phyloP scores from a whole-genome alignment of 2,888 invertebrate genomes.

The Orchestes rusci region DNA sequence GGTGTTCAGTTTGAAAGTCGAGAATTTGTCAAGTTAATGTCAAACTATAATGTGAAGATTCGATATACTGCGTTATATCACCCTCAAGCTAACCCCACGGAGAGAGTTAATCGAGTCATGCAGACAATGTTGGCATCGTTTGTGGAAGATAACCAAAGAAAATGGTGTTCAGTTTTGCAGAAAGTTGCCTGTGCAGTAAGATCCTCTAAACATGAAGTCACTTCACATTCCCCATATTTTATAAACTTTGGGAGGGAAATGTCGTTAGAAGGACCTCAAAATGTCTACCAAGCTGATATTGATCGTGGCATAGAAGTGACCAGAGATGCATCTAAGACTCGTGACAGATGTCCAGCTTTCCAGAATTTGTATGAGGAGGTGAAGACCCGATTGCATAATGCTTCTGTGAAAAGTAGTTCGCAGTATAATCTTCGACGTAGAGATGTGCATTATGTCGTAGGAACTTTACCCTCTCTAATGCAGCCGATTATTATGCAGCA shows the following conservation, averaged over 20 bases:
- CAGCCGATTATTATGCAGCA: constrained; percentile 7
- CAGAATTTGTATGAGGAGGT: not conserved
- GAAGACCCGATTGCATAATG: not conserved
- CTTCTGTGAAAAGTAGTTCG: not conserved
- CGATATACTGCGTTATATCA: constrained; percentile 5
- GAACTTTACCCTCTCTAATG: constrained; percentile 3
- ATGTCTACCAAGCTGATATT: not conserved
- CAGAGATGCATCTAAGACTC: not conserved
- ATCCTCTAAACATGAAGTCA: constrained; percentile 1
- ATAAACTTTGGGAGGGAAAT: constrained; percentile 6
- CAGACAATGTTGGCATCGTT: constrained; percentile 15
- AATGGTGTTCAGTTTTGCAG: constrained; percentile 15
- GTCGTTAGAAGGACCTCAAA: not conserved
- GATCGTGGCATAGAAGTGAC: too few relatives aligned
- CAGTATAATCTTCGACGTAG: constrained; percentile 13
- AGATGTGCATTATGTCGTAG: not conserved
- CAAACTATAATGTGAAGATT: constrained; percentile 1
- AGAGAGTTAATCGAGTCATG: constrained; percentile 11
- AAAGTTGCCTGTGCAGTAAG: constrained; percentile 6
- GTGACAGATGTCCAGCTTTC: not conserved
- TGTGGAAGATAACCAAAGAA: constrained; percentile 13
- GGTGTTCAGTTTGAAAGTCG: constrained; percentile 1
- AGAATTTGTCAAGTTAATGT: constrained; percentile 1
- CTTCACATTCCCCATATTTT: constrained; percentile 2
- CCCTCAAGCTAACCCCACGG: not conserved